Conservation (phyloP, 2,113 vertebrate genomes). For the Patagioenas fasciata region DNA sequence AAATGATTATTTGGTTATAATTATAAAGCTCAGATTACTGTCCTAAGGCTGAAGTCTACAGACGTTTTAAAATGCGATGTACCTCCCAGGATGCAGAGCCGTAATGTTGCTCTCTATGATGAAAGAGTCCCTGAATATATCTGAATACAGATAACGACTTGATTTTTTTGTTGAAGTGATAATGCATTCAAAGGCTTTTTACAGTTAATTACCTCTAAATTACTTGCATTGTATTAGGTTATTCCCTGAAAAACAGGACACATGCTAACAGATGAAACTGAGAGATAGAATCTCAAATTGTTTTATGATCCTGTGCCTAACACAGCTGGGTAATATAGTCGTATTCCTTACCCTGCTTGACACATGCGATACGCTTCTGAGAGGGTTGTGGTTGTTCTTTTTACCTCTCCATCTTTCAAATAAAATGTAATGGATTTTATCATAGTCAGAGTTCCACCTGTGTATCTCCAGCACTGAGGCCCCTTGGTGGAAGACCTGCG, state of each 20-base stretch:
- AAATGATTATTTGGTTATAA: background rate
- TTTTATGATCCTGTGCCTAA: background rate
- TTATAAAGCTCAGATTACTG: background rate
- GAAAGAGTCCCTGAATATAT: background rate
- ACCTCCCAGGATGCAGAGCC: background rate
- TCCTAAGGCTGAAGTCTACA: background rate
- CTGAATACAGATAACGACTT: background rate
- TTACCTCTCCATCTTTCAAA: background rate
- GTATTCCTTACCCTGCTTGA: conserved; percentile 31
- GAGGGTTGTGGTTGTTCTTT: background rate
- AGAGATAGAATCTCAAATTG: background rate
- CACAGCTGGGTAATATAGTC: background rate
- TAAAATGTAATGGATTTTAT: background rate
- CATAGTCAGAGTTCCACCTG: background rate
- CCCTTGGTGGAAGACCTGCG: background rate
- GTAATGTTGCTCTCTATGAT: background rate
- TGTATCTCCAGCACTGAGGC: background rate
- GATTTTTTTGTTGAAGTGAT: conserved; percentile 18
- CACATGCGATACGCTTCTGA: background rate
- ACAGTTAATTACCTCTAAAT: conserved; percentile 22
- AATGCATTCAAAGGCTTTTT: conserved; percentile 16
- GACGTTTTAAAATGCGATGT: background rate
- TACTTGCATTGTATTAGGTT: conserved; percentile 1
- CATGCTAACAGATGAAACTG: conserved; percentile 8
- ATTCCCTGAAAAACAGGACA: conserved; percentile 19